Evolutionary conservation across 2,113 vertebrate genomes (phyloP).

Genomic region (Cranoglanis bouderius): DNA sequence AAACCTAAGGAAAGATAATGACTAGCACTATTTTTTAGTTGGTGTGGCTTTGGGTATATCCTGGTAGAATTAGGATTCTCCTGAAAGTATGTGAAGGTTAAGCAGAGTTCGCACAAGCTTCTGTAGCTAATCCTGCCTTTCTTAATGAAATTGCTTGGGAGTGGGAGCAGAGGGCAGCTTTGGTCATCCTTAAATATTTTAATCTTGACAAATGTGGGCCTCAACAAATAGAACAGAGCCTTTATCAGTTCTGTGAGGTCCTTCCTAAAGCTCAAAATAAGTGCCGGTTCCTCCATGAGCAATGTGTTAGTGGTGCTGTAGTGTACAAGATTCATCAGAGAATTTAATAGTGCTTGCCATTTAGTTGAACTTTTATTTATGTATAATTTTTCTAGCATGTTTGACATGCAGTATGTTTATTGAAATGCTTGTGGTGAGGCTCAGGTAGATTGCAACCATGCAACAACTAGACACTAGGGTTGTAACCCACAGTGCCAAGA

Average conservation of each 20-base stretch:
- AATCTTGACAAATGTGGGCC: slow-evolving; percentile 41
- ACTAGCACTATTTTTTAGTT: not conserved
- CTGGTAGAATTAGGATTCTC: not conserved
- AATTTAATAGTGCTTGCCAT: not conserved
- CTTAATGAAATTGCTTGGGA: slow-evolving; percentile 59
- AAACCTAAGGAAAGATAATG: not conserved
- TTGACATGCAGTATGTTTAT: not conserved
- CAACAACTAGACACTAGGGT: not conserved
- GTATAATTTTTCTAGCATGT: not conserved
- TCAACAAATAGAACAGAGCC: not conserved
- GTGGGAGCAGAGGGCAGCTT: slow-evolving; percentile 42
- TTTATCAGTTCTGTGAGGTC: not conserved
- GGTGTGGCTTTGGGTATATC: not conserved
- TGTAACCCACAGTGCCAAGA: not conserved
- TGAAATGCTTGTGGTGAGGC: not conserved
- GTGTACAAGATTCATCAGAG: not conserved
- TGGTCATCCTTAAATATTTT: slow-evolving; percentile 63
- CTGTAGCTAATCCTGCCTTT: slow-evolving; percentile 61
- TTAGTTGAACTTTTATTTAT: not conserved
- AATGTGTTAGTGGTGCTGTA: not conserved
- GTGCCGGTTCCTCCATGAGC: not conserved
- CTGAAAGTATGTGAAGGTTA: slow-evolving; percentile 5
- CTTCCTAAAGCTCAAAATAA: not conserved
- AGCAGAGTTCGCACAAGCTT: slow-evolving; percentile 28
- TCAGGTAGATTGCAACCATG: not conserved